Evolutionary conservation across 2,113 vertebrate species (phyloP), one percentile per base, ranked within the genome.

Genomic region (Strix aluco): DNA sequence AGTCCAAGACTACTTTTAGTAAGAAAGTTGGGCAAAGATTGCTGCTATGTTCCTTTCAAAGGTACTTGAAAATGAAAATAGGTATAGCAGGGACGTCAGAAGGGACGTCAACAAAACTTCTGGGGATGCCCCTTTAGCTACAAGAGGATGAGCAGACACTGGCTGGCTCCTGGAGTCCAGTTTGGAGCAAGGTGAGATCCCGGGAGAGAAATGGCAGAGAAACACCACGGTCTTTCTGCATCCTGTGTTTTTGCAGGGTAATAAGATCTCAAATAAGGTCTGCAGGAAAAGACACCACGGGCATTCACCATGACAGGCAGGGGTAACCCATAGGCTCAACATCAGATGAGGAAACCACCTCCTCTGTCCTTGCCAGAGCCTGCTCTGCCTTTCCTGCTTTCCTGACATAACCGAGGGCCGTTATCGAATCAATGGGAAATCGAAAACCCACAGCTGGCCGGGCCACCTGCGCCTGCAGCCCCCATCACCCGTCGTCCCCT

Each of bases 381-480:
- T 2, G 8, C 49, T 47, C 51, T 40, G 69, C 92, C 23, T 30
- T n/a, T 30, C 89, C 90, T 8, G 4, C 62, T 80, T 15, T 32
- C 18, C 88, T 21, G 14, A 19, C 90, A n/a, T 2, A 25, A 1
- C 57, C 16, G 2, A 9, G n/a, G 47, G 36, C 46, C 1, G 1
- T 16, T 20, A 2, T 26, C 4, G n/a, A 70, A 36, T 26, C 75
- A 40, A 36, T 6, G 30, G 88, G 92, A 94, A 96, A 85, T 2
- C 7, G 14, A 96, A 90, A 83, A 36, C 87, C 75, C 44, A 3
- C 96, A 96, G 96, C 94, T 94, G 96, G 90, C 10, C 0, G 3
- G 66, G 75, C 93, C 96, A 96, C 88, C 96, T 97, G 96, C 22
- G 58, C 81, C 52, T 26, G 57, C 81, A 81, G 73, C 87, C 87